phyloP scores from a whole-genome alignment of 2,797 vertebrate species.

The Hydrocynus forskahlii region DNA sequence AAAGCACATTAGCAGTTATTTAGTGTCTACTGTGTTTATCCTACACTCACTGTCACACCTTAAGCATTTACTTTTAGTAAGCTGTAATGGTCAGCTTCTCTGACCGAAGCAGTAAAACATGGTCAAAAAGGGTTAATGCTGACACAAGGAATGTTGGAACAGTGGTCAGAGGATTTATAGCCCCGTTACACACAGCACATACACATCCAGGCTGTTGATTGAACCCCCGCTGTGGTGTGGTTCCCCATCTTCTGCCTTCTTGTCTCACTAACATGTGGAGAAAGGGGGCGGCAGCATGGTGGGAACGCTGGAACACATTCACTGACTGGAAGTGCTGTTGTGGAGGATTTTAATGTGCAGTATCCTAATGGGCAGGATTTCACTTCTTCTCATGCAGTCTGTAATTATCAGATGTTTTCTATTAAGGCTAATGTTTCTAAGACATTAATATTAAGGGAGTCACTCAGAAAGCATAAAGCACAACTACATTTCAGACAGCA shows the following conservation, averaged over 20 bases:
- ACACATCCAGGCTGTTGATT: constrained; percentile 18
- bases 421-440: constrained; percentile 7
- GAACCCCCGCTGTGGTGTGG: not conserved
- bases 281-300: not conserved
- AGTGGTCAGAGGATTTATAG: constrained; percentile 10
- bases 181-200: not conserved
- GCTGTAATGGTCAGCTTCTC: not conserved
- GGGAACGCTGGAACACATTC: constrained; percentile 1
- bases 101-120: not conserved
- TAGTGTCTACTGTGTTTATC: constrained; percentile 3
- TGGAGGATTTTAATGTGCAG: not conserved
- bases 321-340: constrained; percentile 11
- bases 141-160: constrained; percentile 5
- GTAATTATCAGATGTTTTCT: constrained; percentile 42
- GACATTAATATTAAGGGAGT: constrained; percentile 28
- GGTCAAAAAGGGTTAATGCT: not conserved
- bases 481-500: constrained; percentile 32
- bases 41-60: not conserved
- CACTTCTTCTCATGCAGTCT: constrained; percentile 1
- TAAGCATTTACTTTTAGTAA: not conserved
- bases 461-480: constrained; percentile 28
- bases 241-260: constrained; percentile 15
- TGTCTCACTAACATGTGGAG: not conserved
- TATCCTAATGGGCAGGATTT: not conserved
- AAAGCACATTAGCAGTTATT: not conserved